Evolutionary conservation across 2,888 invertebrate species (phyloP), one percentile per base, ranked within the genome.

Genomic region (Zaprionus lineosus): DNA sequence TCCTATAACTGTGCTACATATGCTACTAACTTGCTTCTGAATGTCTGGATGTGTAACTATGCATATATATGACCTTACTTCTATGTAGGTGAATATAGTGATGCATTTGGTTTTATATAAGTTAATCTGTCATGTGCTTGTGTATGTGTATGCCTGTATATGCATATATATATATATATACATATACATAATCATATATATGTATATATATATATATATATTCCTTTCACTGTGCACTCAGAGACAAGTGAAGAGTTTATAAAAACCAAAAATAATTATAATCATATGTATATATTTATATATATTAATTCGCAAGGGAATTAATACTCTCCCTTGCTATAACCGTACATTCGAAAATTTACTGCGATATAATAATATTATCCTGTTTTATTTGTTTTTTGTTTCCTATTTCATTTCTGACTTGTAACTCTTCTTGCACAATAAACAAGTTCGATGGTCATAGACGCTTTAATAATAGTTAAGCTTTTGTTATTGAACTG

Each of bases 391-490:
- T 2, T 31, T 18, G 16, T 39, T 44, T 6, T 40, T 59, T 61
- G 12, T 43, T 39, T 29, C 19, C 40, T 31, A 14, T 21, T 12
- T 46, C 11, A 21, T 7, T 48, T 9, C 44, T 64, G 43, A 21
- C 39, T 24, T 48, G 9, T 40, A 19, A 52, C 44, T 43, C 29
- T 48, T 53, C 43, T 21, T 71, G 73, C 83, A 71, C 72, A 71
- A 53, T 52, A 60, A 75, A 78, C 72, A 83, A 69, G 51, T 86
- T 86, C 87, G 86, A 87, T 87, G 86, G 85, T 87, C 86, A 81
- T 69, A 70, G 85, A 87, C 86, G 87, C 85, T 78, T 59, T 82
- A 66, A 46, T 71, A 71, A 43, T 44, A 51, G 47, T 52, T 58
- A 60, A 58, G 62, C 61, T 53, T n/a, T n/a, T 64, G 64, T 65